Base-by-base conservation (phyloP, 2,888 invertebrate genomes). In the Lissonota sp. region DNA sequence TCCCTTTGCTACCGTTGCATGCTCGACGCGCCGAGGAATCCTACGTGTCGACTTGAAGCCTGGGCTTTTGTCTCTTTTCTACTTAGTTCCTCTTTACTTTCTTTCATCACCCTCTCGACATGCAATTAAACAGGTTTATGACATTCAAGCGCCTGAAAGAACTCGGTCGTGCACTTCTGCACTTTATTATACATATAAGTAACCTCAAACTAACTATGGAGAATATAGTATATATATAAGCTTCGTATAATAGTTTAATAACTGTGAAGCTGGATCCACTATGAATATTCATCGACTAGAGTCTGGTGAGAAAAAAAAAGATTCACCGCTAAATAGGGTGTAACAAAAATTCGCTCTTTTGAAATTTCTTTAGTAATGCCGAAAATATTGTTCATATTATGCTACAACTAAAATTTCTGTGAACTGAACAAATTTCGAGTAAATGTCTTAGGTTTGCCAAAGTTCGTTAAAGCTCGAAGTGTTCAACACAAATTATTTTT, bases 121-220 rank as follows among this genome's bases (percentile, higher is more conserved):
- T 5, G 66, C 80, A 76, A 80, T 80, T 76, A 71, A 80, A 76
- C 66, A 72, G 60, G 8, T 40, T 63, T 72, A 75, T 75, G 75
- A 49, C 62, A 26, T 72, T 62, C 44, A 44, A 71, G 64, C 60
- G 44, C 14, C 53, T 70, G 58, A 71, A 80, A 75, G 60, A 40
- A 44, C 44, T 51, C 60, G 51, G 26, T 53, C 39, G 26, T 42
- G 5, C 6, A 16, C 10, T 51, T 10, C 8, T 7, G n/a, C 14
- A 8, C 37, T 58, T 12, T 26, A 26, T 26, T 46, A 12, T 42
- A 62, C 55, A 42, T 69, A 44, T 58, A 40, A 39, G n/a, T 49
- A 60, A 26, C 26, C 26, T 26, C 26, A 26, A 4, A 57, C 37
- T 40, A 49, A n/a, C 49, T 49, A 49, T 49, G 49, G 12, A 49